phyloP scores from a whole-genome alignment of 2,888 invertebrate genomes.

The Tenthredo amoena region DNA sequence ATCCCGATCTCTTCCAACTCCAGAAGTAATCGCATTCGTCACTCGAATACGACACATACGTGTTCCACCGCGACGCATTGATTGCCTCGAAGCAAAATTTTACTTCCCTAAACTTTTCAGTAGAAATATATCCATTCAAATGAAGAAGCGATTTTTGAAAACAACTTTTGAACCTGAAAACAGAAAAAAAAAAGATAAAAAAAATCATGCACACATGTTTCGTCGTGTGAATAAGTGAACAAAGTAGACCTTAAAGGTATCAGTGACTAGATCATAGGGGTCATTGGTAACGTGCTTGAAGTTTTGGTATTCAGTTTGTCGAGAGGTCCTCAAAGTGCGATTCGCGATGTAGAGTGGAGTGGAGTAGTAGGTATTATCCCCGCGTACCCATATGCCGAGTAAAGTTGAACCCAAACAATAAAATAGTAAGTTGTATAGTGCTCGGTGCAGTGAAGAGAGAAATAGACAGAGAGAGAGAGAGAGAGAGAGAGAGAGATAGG shows the following conservation, averaged over 20 bases:
- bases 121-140: no score
- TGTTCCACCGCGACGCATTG: not conserved
- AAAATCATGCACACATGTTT: not conserved
- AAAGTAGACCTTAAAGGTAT: not conserved
- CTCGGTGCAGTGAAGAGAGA: not conserved
- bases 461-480: not conserved
- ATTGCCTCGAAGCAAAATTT: not conserved
- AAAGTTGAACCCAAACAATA: conserved; percentile 27
- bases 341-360: not conserved
- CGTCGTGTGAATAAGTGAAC: not conserved
- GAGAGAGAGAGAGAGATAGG: not conserved
- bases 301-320: conserved; percentile 13
- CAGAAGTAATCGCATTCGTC: not conserved
- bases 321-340: conserved; percentile 35
- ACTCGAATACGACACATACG: not conserved
- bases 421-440: not conserved
- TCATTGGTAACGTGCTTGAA: not conserved
- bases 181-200: not conserved
- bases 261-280: conserved; percentile 37
- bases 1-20: not conserved
- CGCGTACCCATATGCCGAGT: conserved; percentile 15
- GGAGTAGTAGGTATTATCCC: conserved; percentile 14
- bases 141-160: not conserved
- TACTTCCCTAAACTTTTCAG: no score
- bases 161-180: no score